A percentile compares a stretch with the other conserved stretches of the same genome.
phyloP scores from a whole-genome alignment of 2,113 vertebrate species.

The Mobula birostris region DNA sequence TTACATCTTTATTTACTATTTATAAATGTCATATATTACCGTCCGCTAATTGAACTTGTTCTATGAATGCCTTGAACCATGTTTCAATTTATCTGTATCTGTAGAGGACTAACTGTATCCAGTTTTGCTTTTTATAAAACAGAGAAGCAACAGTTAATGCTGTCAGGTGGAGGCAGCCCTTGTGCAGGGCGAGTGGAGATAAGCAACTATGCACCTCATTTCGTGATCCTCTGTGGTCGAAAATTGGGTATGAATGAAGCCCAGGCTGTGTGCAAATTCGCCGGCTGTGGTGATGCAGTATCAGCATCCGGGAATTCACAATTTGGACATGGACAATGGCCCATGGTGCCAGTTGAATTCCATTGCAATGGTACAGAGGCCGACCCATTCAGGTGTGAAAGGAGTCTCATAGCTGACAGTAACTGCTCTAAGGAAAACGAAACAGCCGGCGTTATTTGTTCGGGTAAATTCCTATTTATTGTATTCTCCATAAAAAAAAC shows the following conservation, averaged over 20 bases:
- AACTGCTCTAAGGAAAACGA: not conserved
- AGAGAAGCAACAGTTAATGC: not conserved
- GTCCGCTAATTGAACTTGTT: no score
- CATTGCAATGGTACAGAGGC: conserved; percentile 45
- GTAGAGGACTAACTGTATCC: no score
- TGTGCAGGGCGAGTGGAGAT: conserved; percentile 40
- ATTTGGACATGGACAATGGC: conserved; percentile 39
- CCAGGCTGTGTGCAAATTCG: conserved; percentile 45
- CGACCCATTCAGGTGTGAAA: conserved; percentile 39
- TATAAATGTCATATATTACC: no score
- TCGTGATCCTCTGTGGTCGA: conserved; percentile 42
- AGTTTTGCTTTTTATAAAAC: not conserved
- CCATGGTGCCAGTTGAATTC: conserved; percentile 42
- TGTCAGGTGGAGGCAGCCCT: conserved; percentile 36
- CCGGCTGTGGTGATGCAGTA: conserved; percentile 45
- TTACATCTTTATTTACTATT: no score
- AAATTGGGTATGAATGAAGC: conserved; percentile 42
- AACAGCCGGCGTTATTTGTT: not conserved
- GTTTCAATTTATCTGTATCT: no score
- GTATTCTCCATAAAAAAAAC: not conserved
- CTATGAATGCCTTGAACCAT: no score
- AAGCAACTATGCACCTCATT: conserved; percentile 10
- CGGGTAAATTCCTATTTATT: not conserved
- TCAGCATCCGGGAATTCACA: conserved; percentile 40
- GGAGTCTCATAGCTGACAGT: not conserved